These are phyloP conservation scores for Sebastes schlegelii DNA, from an alignment of 2,113 vertebrate genomes.

Conservation along the genomic window DNA sequence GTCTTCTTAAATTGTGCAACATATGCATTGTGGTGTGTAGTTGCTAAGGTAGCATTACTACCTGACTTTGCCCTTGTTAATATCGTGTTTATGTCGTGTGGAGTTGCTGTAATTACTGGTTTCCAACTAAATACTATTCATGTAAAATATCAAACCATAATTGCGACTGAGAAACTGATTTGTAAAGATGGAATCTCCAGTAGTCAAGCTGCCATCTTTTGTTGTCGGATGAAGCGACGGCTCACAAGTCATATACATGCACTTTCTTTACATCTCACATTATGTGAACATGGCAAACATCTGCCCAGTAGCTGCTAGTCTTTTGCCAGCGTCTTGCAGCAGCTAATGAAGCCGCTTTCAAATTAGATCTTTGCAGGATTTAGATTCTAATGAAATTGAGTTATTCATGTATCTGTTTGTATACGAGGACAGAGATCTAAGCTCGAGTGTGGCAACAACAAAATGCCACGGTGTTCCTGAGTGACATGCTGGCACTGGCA, in stretches of 20 bases:
- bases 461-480: conserved; percentile 46
- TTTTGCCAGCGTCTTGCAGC: no score
- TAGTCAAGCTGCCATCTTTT: background rate
- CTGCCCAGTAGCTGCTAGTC: no score
- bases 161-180: background rate
- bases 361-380: background rate
- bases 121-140: background rate
- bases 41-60: no score
- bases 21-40: no score
- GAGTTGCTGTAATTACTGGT: background rate
- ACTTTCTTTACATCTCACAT: background rate
- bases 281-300: background rate
- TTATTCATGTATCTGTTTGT: background rate
- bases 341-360: no score
- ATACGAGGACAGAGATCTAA: conserved; percentile 12
- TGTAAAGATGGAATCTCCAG: background rate
- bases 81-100: background rate
- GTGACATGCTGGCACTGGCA: conserved; percentile 35
- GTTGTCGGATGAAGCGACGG: background rate
- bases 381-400: background rate
- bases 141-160: background rate
- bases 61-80: no score
- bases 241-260: background rate
- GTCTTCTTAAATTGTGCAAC: no score
- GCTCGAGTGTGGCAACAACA: conserved; percentile 45